Evolutionary conservation across 2,797 vertebrate genomes (phyloP), one percentile per base, ranked within the genome.

Genomic region (Anguilla anguilla): DNA sequence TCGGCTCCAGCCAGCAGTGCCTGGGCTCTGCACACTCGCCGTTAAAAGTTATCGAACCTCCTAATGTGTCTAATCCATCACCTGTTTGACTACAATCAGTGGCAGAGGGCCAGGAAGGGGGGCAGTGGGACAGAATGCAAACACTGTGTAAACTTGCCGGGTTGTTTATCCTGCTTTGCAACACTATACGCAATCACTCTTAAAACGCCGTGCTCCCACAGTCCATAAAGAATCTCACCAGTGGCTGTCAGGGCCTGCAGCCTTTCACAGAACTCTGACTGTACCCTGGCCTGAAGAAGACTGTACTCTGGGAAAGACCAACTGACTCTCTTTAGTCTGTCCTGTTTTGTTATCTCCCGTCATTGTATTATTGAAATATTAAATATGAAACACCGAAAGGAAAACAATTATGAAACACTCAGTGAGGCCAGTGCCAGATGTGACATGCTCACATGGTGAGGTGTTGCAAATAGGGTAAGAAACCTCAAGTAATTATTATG

Each of bases 151-250:
- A 43, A n/a, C 46, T 67, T 31, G 28, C 79, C 61, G 69, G 25
- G 55, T 61, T 59, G 31, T 92, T 94, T 93, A 92, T 89, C 91
- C 91, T 90, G 22, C 28, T 28, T 86, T 57, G 88, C 89, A 91
- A 90, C 93, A 91, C 17, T 46, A 19, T 53, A 92, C 89, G 90
- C 85, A 91, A 94, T 94, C 94, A 91, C 93, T 94, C 79, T 87
- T 88, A 92, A 90, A 88, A 84, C 90, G 91, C 19, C 46, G 91
- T 49, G 31, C 39, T 46, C 13, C 1, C 39, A 46, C 19, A 49
- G 0, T 22, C 6, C 22, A 9, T 49, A 22, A 15, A 46, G 6
- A 81, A 49, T 49, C 19, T 43, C 39, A 43, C 39, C 39, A 43
- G 46, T 1, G 39, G 5, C 17, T 19, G 39, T 81, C 64, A 67